Evolutionary conservation across 2,113 vertebrate species (phyloP), one percentile per base, ranked within the genome.

Genomic region (Raja brachyura): DNA sequence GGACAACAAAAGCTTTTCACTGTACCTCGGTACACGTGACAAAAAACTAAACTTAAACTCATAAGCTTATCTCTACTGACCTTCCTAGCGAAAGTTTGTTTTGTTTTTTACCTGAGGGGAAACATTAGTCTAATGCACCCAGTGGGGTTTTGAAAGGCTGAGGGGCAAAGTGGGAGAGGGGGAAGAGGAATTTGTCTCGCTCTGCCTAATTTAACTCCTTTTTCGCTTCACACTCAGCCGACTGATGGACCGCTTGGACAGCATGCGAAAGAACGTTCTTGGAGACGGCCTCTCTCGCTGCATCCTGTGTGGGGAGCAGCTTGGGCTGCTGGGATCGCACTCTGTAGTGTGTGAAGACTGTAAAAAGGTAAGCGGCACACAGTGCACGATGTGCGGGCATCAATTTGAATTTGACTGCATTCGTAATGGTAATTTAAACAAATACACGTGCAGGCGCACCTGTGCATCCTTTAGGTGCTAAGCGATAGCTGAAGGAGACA

Each of bases 311-410:
- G 98, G 98, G 61, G 96, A 97, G 63, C 96, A 97, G 74, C 96
- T 99, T 93, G 97, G 98, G 0, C 93, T 95, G 0, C 95, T 95
- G 77, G 98, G 97, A 2, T 96, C 97, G 0, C 93, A 97, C 79
- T 96, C 97, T 0, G 97, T 97, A 0, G 97, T 98, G 93, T 99
- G 98, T 5, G 97, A 97, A 75, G 97, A 98, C 94, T 99, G 98
- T 94, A 98, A 97, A 93, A 99, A 99, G 96, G 98, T 99, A 96
- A n/a, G 93, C 3, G 31, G 4, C 3, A 33, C 20, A 14, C 63
- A 1, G 2, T 22, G 66, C 22, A 31, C 61, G 66, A 20, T 70
- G n/a, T n/a, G n/a, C n/a, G n/a, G n/a, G n/a, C 88, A 48, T 63
- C 59, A 63, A 70, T 20, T 70, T 14, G 68, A 70, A 70, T 18